Evolutionary conservation across 2,888 invertebrate genomes (phyloP).

Genomic region (Frankliniella fusca): DNA sequence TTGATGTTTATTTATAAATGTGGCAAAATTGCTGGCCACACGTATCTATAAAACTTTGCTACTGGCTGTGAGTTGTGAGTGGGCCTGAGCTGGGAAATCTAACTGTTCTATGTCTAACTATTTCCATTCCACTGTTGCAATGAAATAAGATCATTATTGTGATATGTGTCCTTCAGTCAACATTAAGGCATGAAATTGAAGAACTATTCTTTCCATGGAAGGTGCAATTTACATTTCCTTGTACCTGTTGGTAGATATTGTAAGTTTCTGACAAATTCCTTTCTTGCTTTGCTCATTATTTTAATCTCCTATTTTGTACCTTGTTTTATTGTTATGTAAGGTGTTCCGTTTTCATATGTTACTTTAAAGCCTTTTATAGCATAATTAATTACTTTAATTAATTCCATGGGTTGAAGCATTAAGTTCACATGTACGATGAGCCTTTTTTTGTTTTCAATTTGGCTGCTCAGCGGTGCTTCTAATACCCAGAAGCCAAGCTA

Average conservation of each 20-base stretch:
- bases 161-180: neutral
- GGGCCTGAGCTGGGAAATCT: neutral
- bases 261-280: neutral
- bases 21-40: neutral
- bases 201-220: neutral
- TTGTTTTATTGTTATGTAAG: neutral
- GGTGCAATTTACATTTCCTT: neutral
- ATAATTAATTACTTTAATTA: neutral
- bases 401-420: neutral
- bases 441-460: neutral
- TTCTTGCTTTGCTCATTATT: neutral
- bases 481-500: neutral
- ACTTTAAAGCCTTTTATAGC: neutral
- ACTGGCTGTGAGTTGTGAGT: neutral
- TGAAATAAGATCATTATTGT: neutral
- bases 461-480: too few relatives aligned
- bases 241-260: neutral
- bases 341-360: neutral
- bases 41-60: neutral
- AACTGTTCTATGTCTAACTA: neutral
- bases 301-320: neutral
- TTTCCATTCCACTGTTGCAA: constrained; percentile 14
- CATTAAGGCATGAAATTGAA: neutral
- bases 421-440: neutral
- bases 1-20: neutral